Evolutionary conservation across 2,888 invertebrate genomes (phyloP), one percentile per base, ranked within the genome.

Genomic region (Toxonevra muliebris): DNA sequence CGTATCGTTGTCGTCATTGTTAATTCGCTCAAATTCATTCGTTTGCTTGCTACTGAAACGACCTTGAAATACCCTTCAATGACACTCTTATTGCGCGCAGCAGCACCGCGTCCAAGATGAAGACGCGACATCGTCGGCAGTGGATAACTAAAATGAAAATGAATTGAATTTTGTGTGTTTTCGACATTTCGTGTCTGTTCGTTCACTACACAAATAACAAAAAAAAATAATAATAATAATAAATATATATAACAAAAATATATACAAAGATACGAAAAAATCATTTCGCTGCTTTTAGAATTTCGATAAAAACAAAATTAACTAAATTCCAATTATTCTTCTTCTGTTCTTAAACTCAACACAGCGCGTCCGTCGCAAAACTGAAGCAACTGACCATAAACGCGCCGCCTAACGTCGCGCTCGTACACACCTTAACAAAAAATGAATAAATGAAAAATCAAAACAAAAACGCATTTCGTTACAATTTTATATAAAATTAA

Each of bases 21-120:
- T 30, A 30, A 30, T 30, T 30, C 30, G 30, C 30, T 30, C 7
- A 30, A 30, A 30, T 30, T 30, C 30, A 7, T 30, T 30, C 30
- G 30, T 30, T 30, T 30, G 30, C 30, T 30, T 30, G 30, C 30
- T 30, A 30, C 7, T 30, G 7, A 2, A 30, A 79, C 78, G 84
- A 84, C 84, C 85, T 84, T 84, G 84, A 77, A 80, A 84, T 81
- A 84, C 83, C 84, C 84, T 84, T 84, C 84, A 84, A 79, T 82
- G 84, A 82, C 84, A 84, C 82, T 83, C 79, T 80, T 81, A 80
- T 77, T 83, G 81, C 78, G 82, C 76, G 71, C 70, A 30, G 30
- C 30, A 30, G 30, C 30, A 76, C 76, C 77, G 76, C 73, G 74
- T 63, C 70, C 66, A 69, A 64, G 64, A 61, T 68, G 76, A 79